phyloP scores from a whole-genome alignment of 1,140 invertebrate genomes.

The Aricia agestis region DNA sequence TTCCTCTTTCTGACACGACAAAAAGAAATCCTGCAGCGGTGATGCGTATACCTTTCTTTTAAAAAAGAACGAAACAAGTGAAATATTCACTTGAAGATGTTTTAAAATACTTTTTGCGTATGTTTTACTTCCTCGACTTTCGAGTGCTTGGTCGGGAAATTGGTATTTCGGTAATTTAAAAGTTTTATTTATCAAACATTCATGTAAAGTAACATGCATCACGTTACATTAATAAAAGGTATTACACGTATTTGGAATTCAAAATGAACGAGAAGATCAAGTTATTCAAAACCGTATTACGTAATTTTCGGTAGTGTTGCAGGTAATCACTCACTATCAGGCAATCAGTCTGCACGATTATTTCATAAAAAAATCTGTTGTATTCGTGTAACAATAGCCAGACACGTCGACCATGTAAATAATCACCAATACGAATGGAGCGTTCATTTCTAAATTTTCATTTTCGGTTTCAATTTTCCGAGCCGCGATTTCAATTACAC shows the following conservation, averaged over 20 bases:
- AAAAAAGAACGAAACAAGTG: constrained; percentile 33
- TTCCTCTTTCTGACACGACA: constrained; percentile 34
- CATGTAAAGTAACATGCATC: too few relatives aligned
- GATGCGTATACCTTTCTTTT: constrained; percentile 36
- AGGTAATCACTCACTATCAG: background rate
- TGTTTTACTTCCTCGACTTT: constrained; percentile 3
- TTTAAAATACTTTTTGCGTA: constrained; percentile 16
- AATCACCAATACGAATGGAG: constrained; percentile 12
- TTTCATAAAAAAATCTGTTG: background rate
- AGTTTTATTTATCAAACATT: background rate
- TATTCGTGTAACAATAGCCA: background rate
- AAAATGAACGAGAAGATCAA: too few relatives aligned
- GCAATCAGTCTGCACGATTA: background rate
- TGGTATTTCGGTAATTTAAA: background rate
- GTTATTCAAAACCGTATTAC: too few relatives aligned
- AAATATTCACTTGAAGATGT: constrained; percentile 27
- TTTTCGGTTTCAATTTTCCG: constrained; percentile 35
- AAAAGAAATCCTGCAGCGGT: constrained; percentile 29
- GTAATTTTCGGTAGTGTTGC: background rate
- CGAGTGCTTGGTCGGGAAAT: background rate
- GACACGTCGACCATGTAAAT: background rate
- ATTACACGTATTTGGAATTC: too few relatives aligned
- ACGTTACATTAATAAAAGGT: too few relatives aligned
- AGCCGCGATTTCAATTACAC: constrained; percentile 27
- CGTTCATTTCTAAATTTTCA: constrained; percentile 32